Evolutionary conservation across 2,797 vertebrate species (phyloP).

Genomic region (Platyrinchus mystaceus): DNA sequence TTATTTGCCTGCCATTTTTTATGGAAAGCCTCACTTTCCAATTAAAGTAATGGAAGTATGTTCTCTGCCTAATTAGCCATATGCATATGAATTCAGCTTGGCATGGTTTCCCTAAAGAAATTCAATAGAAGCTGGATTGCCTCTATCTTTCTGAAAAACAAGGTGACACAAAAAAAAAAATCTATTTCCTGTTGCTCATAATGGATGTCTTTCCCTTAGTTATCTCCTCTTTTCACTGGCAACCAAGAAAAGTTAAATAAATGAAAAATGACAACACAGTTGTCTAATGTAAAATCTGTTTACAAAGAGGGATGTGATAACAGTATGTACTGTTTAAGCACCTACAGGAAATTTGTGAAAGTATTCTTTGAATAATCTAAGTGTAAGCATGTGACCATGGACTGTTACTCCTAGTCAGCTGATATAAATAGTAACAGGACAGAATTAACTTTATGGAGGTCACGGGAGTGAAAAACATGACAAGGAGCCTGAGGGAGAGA

Average conservation of each 20-base stretch:
- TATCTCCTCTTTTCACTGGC: neutral
- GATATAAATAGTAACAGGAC: neutral
- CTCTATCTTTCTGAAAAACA: neutral
- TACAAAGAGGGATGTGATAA: neutral
- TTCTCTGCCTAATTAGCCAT: neutral
- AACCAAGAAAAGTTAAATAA: neutral
- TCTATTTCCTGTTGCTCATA: neutral
- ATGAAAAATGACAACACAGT: neutral
- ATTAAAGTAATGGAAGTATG: neutral
- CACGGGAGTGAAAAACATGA: neutral
- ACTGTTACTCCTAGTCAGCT: neutral
- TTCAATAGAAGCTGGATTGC: neutral
- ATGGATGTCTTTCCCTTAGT: neutral
- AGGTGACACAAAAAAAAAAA: neutral
- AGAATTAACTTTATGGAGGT: neutral
- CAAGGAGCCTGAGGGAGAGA: neutral
- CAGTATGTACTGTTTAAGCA: neutral
- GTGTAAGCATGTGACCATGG: neutral
- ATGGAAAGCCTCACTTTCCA: neutral
- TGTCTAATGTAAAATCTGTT: neutral
- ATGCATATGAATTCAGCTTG: neutral
- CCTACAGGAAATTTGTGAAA: neutral
- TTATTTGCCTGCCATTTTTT: neutral
- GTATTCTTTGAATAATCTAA: neutral
- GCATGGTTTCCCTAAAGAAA: neutral